These are phyloP conservation scores for Ammospiza caudacuta DNA, from an alignment of 2,113 vertebrate genomes.

Conservation along the genomic window DNA sequence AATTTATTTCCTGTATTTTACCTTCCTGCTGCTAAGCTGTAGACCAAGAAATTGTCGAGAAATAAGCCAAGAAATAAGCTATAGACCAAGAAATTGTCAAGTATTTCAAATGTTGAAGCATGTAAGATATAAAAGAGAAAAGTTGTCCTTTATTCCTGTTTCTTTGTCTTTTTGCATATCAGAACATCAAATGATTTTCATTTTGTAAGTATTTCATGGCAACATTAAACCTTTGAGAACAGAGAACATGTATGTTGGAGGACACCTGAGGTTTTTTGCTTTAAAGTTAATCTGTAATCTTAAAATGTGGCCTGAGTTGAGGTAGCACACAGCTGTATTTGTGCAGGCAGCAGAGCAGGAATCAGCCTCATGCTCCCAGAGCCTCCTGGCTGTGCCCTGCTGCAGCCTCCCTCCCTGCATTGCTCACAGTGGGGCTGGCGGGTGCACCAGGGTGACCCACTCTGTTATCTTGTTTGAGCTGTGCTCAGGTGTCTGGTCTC, in stretches of 20 bases:
- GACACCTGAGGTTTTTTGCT: neutral
- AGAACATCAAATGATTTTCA: neutral
- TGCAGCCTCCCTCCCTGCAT: neutral
- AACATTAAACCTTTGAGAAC: neutral
- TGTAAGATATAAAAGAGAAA: neutral
- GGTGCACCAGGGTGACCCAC: neutral
- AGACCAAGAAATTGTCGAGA: neutral
- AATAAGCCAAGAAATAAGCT: neutral
- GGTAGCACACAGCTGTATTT: neutral
- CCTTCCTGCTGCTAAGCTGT: neutral
- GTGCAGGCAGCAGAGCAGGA: neutral
- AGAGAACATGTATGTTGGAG: neutral
- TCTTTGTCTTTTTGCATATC: neutral
- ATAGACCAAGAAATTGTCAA: neutral
- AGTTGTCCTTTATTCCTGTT: neutral
- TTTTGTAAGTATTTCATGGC: neutral
- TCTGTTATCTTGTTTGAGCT: neutral
- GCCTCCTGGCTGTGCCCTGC: neutral
- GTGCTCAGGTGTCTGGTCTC: neutral
- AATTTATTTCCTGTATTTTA: neutral
- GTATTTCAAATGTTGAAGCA: neutral
- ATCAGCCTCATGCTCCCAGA: neutral
- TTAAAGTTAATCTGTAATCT: neutral
- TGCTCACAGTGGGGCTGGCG: neutral
- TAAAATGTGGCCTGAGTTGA: neutral